phyloP scores from a whole-genome alignment of 2,113 vertebrate species.

The Chinchilla lanigera region DNA sequence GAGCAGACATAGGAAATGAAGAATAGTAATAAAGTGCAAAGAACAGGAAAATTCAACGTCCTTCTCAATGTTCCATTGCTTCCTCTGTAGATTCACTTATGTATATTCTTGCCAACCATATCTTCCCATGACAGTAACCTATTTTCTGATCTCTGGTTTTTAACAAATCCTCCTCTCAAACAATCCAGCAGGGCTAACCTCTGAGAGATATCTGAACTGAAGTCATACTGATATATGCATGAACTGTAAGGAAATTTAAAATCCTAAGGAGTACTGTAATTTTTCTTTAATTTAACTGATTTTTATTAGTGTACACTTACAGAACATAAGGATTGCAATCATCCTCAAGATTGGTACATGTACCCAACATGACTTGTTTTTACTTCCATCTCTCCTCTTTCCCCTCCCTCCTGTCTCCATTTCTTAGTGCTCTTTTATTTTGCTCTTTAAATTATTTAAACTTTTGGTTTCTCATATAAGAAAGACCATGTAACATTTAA shows the following conservation, averaged over 20 bases:
- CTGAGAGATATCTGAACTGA: conserved; percentile 10
- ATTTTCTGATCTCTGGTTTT: background rate
- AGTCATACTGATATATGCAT: background rate
- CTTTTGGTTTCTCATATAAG: background rate
- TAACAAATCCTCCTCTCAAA: background rate
- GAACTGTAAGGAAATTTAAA: conserved; percentile 1
- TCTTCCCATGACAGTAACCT: background rate
- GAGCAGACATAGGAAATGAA: background rate
- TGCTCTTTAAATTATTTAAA: background rate
- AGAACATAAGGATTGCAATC: background rate
- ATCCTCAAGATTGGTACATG: background rate
- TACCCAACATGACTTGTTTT: background rate
- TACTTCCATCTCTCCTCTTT: background rate
- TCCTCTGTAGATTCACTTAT: background rate
- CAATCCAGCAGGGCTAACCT: background rate
- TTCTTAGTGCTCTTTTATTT: background rate
- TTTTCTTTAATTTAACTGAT: background rate
- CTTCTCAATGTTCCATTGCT: background rate
- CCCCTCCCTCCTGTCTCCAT: background rate
- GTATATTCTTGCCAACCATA: background rate
- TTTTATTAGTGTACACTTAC: background rate
- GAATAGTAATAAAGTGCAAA: background rate
- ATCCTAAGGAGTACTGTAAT: background rate
- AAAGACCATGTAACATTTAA: background rate
- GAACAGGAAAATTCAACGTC: accelerated